Base-by-base conservation (phyloP, 2,888 invertebrate genomes). In the Notodonta dromedarius region DNA sequence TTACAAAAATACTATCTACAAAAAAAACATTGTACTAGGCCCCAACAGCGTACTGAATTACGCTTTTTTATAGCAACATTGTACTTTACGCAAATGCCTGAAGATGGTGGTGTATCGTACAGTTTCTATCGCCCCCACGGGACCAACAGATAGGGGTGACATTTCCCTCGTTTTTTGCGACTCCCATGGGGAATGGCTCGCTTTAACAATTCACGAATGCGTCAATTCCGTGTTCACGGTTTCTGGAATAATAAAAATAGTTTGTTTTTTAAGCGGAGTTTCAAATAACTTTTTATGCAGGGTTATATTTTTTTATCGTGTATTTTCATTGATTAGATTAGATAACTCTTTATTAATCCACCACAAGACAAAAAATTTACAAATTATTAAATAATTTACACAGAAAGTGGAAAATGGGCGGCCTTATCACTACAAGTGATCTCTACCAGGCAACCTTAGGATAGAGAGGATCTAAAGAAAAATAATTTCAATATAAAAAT, bases 141-240 rank as follows among this genome's bases (percentile, higher is more conserved):
- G 80, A 73, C 67, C 61, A 61, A 67, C 65, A 66, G 72, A 73
- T 77, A 76, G 70, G 84, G 82, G 86, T 85, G 86, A 86, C 87
- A 86, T 87, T 87, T 85, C 70, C 77, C 71, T 80, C 59, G n/a
- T 79, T 84, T 85, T 88, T 85, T 80, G 80, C 77, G 74, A 76
- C 73, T 70, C 81, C 75, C 73, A 69, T 70, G 83, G 83, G 84
- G 84, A 85, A 84, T 85, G 82, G 79, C 70, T 66, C 76, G 60
- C 71, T 78, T 87, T 76, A 85, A 87, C 87, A 87, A 89, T 88
- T 88, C 87, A 89, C 86, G 86, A 84, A 79, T 66, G 67, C 69
- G 76, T 77, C 79, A 70, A 82, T 83, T 78, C 74, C 67, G 66
- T 73, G 69, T 68, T 67, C 69, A 63, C 59, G 61, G 65, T 46